A percentile compares a stretch with the other conserved stretches of the same genome.
These are phyloP conservation scores for Lasioglossum albipes DNA, from an alignment of 1,140 invertebrate genomes.

Conservation along the genomic window DNA sequence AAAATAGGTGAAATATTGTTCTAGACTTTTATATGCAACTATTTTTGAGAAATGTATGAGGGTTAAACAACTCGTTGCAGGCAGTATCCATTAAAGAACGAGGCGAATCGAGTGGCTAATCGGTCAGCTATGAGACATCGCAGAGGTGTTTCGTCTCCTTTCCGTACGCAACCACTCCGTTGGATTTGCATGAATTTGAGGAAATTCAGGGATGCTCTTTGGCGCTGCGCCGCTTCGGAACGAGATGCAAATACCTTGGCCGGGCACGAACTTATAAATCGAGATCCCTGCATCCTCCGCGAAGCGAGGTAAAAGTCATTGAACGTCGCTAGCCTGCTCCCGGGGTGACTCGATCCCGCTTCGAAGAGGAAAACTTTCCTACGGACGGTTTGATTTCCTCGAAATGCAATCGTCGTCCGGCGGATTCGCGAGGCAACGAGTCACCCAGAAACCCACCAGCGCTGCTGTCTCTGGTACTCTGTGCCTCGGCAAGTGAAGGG, in stretches of 20 bases:
- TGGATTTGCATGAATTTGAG: constrained; percentile 22
- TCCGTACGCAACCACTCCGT: constrained; percentile 4
- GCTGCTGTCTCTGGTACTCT: background rate
- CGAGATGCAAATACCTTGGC: constrained; percentile 28
- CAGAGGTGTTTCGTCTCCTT: background rate
- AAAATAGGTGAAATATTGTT: too few species aligned
- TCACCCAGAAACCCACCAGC: background rate
- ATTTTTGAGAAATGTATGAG: too few species aligned
- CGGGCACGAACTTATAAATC: constrained; percentile 29
- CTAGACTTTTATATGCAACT: too few species aligned
- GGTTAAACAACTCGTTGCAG: background rate
- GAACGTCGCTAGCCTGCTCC: background rate
- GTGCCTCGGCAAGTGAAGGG: background rate
- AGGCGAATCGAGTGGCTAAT: background rate
- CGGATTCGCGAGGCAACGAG: background rate
- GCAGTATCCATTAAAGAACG: too few species aligned
- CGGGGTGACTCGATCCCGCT: constrained; percentile 25
- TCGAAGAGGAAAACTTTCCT: constrained; percentile 28
- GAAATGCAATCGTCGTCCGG: constrained; percentile 21
- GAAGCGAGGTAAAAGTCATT: constrained; percentile 15
- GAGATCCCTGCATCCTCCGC: constrained; percentile 2
- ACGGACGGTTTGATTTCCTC: constrained; percentile 21
- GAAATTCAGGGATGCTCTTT: constrained; percentile 1
- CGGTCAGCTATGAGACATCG: background rate
- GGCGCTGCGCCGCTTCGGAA: background rate